Evolutionary conservation across 2,888 invertebrate species (phyloP).

Genomic region (Notodonta ziczac): DNA sequence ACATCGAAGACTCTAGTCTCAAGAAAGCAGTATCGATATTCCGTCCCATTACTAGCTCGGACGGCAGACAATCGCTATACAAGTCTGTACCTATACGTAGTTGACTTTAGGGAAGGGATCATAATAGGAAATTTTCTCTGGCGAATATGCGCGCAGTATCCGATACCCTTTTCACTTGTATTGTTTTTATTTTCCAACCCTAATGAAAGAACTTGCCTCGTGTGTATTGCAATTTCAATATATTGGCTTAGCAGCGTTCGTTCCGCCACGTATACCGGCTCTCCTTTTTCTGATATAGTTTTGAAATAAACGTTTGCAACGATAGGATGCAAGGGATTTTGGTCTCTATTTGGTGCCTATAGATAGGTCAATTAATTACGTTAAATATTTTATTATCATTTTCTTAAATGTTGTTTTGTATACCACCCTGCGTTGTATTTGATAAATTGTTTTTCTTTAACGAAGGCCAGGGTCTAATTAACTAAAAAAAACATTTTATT

Average conservation of each 20-base stretch:
- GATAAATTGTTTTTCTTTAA: too few relatives aligned
- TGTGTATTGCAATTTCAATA: constrained; percentile 76
- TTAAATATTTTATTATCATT: too few relatives aligned
- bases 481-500: too few relatives aligned
- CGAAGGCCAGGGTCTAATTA: too few relatives aligned
- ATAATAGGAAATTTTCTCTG: constrained; percentile 81
- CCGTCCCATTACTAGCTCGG: constrained; percentile 44
- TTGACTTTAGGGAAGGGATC: constrained; percentile 79
- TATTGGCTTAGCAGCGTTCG: constrained; percentile 59
- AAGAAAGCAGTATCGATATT: constrained; percentile 30
- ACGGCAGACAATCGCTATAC: constrained; percentile 74
- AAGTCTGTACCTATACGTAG: constrained; percentile 68
- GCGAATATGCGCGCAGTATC: constrained; percentile 76
- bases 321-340: constrained; percentile 13
- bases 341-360: neutral
- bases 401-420: too few relatives aligned
- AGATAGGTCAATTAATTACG: too few relatives aligned
- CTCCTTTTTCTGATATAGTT: constrained; percentile 38
- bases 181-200: constrained; percentile 82
- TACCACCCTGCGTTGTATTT: too few relatives aligned
- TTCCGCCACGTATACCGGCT: constrained; percentile 37
- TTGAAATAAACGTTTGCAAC: constrained; percentile 35
- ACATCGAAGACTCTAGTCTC: constrained; percentile 24
- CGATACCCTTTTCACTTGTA: constrained; percentile 83
- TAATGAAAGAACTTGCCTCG: constrained; percentile 82